A percentile compares a stretch with the other conserved stretches of the same genome.
Evolutionary conservation across 2,113 vertebrate species (phyloP).

Genomic region (Macaca nemestrina): DNA sequence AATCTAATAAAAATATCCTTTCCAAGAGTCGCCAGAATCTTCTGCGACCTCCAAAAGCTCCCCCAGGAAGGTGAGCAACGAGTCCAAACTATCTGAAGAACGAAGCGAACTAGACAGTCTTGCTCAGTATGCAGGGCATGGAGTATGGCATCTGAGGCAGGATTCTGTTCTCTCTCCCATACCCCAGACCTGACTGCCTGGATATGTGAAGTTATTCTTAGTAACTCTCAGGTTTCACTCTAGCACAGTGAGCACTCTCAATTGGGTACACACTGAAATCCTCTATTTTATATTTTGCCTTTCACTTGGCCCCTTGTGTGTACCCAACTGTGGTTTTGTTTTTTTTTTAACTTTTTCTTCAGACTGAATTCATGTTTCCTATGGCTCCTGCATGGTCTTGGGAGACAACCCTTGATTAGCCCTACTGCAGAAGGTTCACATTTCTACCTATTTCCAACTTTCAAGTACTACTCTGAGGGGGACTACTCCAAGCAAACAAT

Average conservation of each 20-base stretch:
- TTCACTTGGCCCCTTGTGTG: neutral
- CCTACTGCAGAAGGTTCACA: neutral
- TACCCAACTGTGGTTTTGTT: accelerated
- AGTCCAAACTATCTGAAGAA: slow-evolving; percentile 58
- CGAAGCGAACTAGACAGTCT: slow-evolving; percentile 15
- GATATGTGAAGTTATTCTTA: slow-evolving; percentile 85
- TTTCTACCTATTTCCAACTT: slow-evolving; percentile 45
- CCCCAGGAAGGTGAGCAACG: slow-evolving; percentile 34
- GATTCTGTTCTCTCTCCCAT: slow-evolving; percentile 61
- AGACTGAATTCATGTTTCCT: slow-evolving; percentile 27
- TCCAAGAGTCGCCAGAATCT: slow-evolving; percentile 57
- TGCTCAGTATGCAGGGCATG: slow-evolving; percentile 64
- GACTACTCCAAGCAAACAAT: slow-evolving; percentile 5
- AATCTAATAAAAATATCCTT: slow-evolving; percentile 67
- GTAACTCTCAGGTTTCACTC: slow-evolving; percentile 86
- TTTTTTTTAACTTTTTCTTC: slow-evolving; percentile 49
- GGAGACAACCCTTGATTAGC: slow-evolving; percentile 14
- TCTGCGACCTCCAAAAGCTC: slow-evolving; percentile 49
- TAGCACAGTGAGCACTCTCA: slow-evolving; percentile 75
- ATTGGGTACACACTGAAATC: slow-evolving; percentile 70
- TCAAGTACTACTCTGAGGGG: slow-evolving; percentile 6
- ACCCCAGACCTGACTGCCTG: slow-evolving; percentile 80
- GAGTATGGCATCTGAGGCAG: slow-evolving; percentile 65
- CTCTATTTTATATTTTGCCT: slow-evolving; percentile 49
- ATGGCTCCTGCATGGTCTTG: neutral